Conservation (phyloP, 2,797 vertebrate genomes). For the Sus cebifrons region DNA sequence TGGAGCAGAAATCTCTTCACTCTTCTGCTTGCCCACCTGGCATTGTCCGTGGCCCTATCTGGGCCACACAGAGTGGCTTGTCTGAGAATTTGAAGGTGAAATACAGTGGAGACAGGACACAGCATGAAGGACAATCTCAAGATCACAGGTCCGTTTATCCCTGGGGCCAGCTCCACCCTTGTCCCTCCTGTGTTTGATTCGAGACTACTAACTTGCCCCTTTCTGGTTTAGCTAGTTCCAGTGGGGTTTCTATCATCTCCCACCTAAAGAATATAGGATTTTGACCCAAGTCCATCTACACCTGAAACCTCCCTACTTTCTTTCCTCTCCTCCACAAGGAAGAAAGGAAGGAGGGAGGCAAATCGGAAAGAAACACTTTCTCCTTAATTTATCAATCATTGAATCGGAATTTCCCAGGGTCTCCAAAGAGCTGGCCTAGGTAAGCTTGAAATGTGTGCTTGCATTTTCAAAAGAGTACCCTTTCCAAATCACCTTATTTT, state of each 20-base stretch:
- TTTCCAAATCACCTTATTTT: conserved; percentile 92
- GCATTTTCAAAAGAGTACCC: conserved; percentile 88
- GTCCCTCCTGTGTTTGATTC: background rate
- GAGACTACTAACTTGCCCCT: background rate
- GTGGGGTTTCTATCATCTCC: background rate
- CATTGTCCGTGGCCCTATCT: rapidly evolving
- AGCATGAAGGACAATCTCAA: background rate
- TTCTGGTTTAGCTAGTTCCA: background rate
- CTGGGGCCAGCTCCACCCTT: background rate
- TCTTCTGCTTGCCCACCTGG: background rate
- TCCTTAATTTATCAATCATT: background rate
- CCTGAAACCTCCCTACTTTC: background rate
- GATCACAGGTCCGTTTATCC: rapidly evolving
- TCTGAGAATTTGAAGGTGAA: background rate
- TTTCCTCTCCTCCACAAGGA: background rate
- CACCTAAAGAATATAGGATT: background rate
- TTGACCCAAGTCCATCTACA: background rate
- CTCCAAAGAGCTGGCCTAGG: conserved; percentile 61
- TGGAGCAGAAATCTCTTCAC: background rate
- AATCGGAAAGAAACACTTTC: background rate
- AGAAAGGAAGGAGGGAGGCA: background rate
- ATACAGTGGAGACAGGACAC: background rate
- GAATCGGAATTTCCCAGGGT: background rate
- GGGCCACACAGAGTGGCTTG: background rate
- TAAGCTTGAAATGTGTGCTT: background rate